Conservation (phyloP, 2,888 invertebrate genomes). For the Sarcophaga subvicina region DNA sequence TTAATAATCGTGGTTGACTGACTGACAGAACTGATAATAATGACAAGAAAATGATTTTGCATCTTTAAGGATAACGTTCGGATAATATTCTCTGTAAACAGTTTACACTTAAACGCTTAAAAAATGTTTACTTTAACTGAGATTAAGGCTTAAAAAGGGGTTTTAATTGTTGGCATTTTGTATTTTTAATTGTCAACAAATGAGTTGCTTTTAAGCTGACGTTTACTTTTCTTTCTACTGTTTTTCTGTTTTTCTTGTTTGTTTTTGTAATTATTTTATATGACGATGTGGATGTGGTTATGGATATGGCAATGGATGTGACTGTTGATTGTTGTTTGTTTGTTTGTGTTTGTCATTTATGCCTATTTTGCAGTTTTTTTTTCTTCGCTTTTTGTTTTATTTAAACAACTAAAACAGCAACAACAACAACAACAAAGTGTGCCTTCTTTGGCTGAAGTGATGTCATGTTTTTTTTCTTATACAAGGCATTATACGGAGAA, state of each 20-base stretch:
- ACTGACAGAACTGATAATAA: neutral
- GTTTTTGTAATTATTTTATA: conserved; percentile 23
- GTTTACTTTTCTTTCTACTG: neutral
- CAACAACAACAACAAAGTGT: neutral
- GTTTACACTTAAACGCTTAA: neutral
- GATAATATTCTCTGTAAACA: conserved; percentile 14
- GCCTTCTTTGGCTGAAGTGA: conserved; percentile 43
- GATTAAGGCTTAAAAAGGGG: conserved; percentile 4
- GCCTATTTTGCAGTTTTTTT: conserved; percentile 36
- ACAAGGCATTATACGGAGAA: neutral
- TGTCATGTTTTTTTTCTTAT: conserved; percentile 40
- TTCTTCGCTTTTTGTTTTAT: neutral
- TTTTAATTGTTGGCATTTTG: conserved; percentile 20
- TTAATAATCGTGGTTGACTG: conserved; percentile 36
- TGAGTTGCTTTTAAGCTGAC: conserved; percentile 28
- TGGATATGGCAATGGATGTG: neutral
- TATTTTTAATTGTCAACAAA: conserved; percentile 3
- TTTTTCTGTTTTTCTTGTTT: neutral
- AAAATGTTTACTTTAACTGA: conserved; percentile 3
- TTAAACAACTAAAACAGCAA: neutral
- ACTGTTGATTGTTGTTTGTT: neutral
- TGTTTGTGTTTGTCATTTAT: conserved; percentile 20
- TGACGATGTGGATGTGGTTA: neutral
- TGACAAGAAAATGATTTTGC: conserved; percentile 25
- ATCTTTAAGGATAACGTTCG: conserved; percentile 31